These are phyloP conservation scores for Chionoecetes opilio DNA, from an alignment of 1,140 invertebrate species.

Conservation along the genomic window DNA sequence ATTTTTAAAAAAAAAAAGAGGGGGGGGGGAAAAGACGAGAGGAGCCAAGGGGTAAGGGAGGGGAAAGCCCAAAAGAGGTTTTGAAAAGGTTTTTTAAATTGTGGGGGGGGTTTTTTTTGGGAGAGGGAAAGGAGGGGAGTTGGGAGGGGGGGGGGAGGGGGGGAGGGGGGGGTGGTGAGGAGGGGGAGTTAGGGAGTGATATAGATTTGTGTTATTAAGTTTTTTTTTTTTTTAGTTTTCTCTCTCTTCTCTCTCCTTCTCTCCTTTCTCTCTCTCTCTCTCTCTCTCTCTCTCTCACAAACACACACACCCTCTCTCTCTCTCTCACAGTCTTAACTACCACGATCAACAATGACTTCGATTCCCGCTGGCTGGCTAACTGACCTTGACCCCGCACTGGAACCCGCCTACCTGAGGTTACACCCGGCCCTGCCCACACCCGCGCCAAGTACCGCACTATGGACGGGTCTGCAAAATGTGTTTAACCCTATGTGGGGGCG, in stretches of 20 bases:
- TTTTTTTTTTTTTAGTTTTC: background rate
- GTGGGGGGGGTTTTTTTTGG: too few species aligned
- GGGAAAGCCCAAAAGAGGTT: too few species aligned
- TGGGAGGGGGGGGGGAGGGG: too few species aligned
- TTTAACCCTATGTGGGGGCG: conserved; percentile 85
- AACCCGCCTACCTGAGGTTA: background rate
- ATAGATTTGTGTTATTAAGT: too few species aligned
- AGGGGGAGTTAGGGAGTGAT: too few species aligned
- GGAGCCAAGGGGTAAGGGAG: too few species aligned
- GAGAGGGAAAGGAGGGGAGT: too few species aligned
- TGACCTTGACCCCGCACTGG: conserved; percentile 58
- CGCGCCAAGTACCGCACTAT: conserved; percentile 83
- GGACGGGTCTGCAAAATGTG: conserved; percentile 88
- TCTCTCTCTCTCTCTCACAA: background rate
- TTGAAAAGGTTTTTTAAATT: too few species aligned
- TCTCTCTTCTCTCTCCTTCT: background rate
- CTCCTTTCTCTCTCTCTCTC: background rate
- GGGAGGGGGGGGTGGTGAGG: too few species aligned
- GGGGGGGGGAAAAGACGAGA: too few species aligned
- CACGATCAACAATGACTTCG: conserved; percentile 31
- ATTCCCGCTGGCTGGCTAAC: conserved; percentile 66
- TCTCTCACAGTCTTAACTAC: background rate
- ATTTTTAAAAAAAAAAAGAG: too few species aligned
- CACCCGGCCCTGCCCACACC: conserved; percentile 30
- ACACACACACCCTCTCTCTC: background rate